Conservation (phyloP, 1,140 invertebrate species). For the Gyrodactylus salaris region DNA sequence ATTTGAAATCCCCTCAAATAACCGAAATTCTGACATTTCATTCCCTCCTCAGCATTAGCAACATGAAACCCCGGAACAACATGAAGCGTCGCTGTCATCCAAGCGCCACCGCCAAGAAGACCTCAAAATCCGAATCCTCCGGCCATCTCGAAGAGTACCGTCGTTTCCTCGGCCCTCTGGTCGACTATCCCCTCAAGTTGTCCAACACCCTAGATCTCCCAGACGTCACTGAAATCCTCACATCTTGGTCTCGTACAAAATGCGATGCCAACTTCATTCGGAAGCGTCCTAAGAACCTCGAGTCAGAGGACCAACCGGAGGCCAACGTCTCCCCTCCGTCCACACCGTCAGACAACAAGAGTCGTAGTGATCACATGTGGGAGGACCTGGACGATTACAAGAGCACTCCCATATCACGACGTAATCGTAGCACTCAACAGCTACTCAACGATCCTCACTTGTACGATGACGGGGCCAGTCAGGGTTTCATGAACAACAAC, state of each 20-base stretch:
- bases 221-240: neutral
- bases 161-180: neutral
- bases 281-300: too few species aligned
- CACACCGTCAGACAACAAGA: neutral
- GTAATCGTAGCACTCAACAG: neutral
- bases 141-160: neutral
- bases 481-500: neutral
- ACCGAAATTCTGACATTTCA: too few species aligned
- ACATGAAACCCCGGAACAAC: neutral
- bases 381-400: neutral
- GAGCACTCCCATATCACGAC: neutral
- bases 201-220: neutral
- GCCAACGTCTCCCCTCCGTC: neutral
- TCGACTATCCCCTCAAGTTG: neutral
- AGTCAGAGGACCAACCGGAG: neutral
- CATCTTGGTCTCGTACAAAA: neutral
- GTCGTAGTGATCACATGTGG: neutral
- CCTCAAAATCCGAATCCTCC: neutral
- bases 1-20: too few species aligned
- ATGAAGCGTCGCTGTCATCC: neutral
- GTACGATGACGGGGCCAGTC: neutral
- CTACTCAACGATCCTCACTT: neutral
- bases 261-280: too few species aligned
- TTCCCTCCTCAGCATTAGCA: too few species aligned
- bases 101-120: too few species aligned